phyloP scores from a whole-genome alignment of 2,797 vertebrate species.

The Perodicticus potto region DNA sequence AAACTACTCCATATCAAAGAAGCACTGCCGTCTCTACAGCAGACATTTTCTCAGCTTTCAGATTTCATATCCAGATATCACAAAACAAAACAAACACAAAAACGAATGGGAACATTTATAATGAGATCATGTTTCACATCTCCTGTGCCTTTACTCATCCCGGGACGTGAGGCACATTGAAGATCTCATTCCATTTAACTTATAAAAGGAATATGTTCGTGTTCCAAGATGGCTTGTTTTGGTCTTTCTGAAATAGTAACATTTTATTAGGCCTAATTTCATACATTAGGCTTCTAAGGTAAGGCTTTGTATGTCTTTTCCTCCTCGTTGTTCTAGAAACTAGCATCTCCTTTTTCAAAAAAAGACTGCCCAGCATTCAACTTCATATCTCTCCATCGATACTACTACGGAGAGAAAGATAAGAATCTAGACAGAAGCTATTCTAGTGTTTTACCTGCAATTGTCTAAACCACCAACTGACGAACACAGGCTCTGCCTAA shows the following conservation, averaged over 20 bases:
- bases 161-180: background rate
- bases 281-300: background rate
- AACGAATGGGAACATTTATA: background rate
- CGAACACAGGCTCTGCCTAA: conserved; percentile 79
- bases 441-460: conserved; percentile 82
- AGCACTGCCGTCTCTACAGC: conserved; percentile 19
- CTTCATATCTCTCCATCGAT: conserved; percentile 68
- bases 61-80: conserved; percentile 4
- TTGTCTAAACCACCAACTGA: conserved; percentile 86
- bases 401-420: conserved; percentile 78
- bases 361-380: conserved; percentile 78
- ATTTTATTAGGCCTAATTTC: conserved; percentile 38
- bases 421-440: conserved; percentile 85
- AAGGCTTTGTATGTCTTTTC: conserved; percentile 52
- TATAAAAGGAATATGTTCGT: conserved; percentile 67
- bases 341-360: conserved; percentile 55
- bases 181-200: conserved; percentile 42
- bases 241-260: conserved; percentile 10
- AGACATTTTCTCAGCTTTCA: background rate
- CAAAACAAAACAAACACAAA: conserved; percentile 58
- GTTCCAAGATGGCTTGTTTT: background rate
- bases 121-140: background rate
- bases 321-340: background rate
- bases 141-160: conserved; percentile 36
- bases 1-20: conserved; percentile 27